These are phyloP conservation scores for Choristoneura fumiferana DNA, from an alignment of 1,140 invertebrate species.

Conservation along the genomic window DNA sequence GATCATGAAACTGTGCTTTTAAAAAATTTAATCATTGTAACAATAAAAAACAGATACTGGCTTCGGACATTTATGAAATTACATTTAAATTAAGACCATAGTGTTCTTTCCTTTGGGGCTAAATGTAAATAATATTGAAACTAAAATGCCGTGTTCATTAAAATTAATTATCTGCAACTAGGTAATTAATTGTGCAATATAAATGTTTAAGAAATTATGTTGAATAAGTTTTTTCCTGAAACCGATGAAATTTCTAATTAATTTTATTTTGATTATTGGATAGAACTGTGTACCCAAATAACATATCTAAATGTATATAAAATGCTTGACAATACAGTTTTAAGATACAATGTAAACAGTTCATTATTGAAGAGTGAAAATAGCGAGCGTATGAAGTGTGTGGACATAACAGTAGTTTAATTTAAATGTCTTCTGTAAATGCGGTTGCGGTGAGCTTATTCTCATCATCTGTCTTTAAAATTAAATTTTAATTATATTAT, in stretches of 20 bases:
- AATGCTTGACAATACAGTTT: slow-evolving; percentile 75
- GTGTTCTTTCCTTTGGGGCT: no score
- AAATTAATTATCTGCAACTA: neutral
- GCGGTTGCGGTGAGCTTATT: neutral
- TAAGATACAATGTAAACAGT: slow-evolving; percentile 53
- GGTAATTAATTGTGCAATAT: neutral
- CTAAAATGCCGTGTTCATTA: no score
- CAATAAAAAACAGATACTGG: neutral
- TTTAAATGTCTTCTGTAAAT: neutral
- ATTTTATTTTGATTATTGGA: neutral
- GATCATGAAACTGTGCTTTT: neutral
- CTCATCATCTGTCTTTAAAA: no score
- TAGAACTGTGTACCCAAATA: slow-evolving; percentile 45
- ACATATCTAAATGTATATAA: slow-evolving; percentile 76
- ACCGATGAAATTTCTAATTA: no score
- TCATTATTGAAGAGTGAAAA: slow-evolving; percentile 3
- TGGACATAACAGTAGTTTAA: neutral
- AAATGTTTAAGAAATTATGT: neutral
- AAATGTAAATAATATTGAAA: slow-evolving; percentile 11
- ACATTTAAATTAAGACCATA: no score
- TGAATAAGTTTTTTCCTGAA: neutral
- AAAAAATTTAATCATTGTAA: neutral
- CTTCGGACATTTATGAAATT: no score
- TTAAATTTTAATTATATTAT: no score
- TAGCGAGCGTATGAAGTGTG: neutral